Conservation (phyloP, 2,113 vertebrate species). For the Pelmatolapia mariae region DNA sequence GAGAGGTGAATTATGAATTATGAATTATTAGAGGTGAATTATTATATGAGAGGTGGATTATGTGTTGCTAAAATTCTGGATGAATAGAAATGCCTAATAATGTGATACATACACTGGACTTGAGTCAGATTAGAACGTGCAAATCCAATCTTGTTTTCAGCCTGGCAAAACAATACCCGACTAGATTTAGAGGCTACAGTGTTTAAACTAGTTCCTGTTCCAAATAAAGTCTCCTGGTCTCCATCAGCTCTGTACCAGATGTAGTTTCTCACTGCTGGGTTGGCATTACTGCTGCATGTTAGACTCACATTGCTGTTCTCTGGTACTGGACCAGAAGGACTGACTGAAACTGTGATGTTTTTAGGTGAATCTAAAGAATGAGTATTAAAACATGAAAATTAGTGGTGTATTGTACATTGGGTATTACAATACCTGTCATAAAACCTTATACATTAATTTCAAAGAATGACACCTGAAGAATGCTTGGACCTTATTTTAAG, state of each 20-base stretch:
- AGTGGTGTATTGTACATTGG: rapidly evolving
- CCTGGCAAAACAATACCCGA: rapidly evolving
- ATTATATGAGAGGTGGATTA: too few relatives aligned
- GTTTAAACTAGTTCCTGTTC: not conserved
- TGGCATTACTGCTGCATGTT: not conserved
- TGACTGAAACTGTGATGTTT: not conserved
- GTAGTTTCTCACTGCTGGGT: not conserved
- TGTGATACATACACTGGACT: too few relatives aligned
- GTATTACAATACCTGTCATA: rapidly evolving
- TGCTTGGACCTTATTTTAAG: not conserved
- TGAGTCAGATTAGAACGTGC: too few relatives aligned
- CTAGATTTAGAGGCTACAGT: rapidly evolving
- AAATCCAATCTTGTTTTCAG: too few relatives aligned
- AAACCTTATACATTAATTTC: not conserved
- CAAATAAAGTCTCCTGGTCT: not conserved
- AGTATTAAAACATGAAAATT: not conserved
- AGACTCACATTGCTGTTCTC: not conserved
- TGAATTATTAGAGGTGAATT: too few relatives aligned
- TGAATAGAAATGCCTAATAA: rapidly evolving
- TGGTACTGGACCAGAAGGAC: not conserved
- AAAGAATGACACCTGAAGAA: not conserved
- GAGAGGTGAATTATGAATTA: too few relatives aligned
- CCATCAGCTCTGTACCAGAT: constrained; percentile 10
- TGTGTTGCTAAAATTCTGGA: too few relatives aligned
- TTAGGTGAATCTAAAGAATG: not conserved